Conservation (phyloP, 2,797 vertebrate genomes). For the Enteromius viviparus region DNA sequence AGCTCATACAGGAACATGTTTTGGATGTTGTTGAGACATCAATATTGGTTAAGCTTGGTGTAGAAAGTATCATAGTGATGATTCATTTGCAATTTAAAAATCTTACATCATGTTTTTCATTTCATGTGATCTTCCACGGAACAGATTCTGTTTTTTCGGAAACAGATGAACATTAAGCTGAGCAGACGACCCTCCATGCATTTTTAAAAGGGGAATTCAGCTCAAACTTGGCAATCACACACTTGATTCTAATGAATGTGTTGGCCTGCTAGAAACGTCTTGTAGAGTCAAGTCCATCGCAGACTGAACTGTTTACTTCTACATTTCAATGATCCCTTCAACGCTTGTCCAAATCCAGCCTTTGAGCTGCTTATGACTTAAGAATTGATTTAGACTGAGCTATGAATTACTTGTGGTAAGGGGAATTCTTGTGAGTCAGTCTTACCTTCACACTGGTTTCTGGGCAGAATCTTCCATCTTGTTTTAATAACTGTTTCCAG, state of each 20-base stretch:
- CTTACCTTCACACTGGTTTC: conserved; percentile 99
- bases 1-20: neutral
- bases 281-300: conserved; percentile 36
- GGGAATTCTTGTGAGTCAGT: conserved; percentile 11
- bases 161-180: conserved; percentile 61
- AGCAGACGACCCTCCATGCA: conserved; percentile 70
- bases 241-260: conserved; percentile 65
- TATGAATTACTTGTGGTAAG: conserved; percentile 12
- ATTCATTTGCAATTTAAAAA: neutral
- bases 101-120: neutral
- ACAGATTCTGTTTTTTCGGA: conserved; percentile 58
- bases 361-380: conserved; percentile 2
- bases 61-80: neutral
- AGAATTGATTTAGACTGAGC: conserved; percentile 11
- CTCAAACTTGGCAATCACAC: conserved; percentile 71
- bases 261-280: conserved; percentile 60
- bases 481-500: conserved; percentile 99
- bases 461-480: conserved; percentile 98
- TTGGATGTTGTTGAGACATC: neutral
- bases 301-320: conserved; percentile 7
- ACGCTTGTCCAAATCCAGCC: neutral
- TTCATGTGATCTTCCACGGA: conserved; percentile 53
- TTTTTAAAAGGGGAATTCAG: conserved; percentile 67
- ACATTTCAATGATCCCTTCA: conserved; percentile 18
- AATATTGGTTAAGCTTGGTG: neutral